These are phyloP conservation scores for Zoanthus gigantus DNA, from an alignment of 92 coral and sea anemone species.

Conservation along the genomic window DNA sequence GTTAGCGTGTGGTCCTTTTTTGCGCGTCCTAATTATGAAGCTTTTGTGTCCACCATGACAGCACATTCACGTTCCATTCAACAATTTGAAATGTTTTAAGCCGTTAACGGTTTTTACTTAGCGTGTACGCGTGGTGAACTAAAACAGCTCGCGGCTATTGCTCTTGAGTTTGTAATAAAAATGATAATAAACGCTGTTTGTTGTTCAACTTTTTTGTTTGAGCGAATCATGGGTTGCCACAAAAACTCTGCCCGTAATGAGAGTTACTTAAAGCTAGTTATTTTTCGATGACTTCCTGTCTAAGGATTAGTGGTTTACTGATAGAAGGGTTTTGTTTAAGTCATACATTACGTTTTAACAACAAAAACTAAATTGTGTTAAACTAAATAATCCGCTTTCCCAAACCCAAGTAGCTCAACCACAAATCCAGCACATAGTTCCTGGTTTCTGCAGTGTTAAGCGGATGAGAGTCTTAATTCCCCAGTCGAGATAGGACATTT, in stretches of 20 bases:
- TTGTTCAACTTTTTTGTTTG: background rate
- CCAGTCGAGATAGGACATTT: too few species aligned
- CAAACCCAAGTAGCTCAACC: too few species aligned
- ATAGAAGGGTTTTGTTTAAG: background rate
- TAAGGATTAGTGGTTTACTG: background rate
- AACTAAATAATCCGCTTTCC: too few species aligned
- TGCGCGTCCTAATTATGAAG: background rate
- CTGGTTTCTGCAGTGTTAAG: too few species aligned
- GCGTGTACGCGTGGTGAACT: slow-evolving; percentile 4
- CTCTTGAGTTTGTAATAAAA: slow-evolving; percentile 19
- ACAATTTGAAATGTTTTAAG: background rate
- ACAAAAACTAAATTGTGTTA: background rate
- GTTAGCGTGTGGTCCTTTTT: slow-evolving; percentile 34
- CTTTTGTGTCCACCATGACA: slow-evolving; percentile 11
- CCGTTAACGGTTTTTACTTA: background rate
- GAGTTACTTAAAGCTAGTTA: background rate
- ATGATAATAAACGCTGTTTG: background rate
- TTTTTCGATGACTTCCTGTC: background rate
- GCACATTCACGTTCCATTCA: background rate
- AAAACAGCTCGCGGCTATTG: background rate
- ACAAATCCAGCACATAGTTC: too few species aligned
- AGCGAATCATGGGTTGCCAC: background rate
- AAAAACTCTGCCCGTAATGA: background rate
- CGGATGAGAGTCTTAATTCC: too few species aligned
- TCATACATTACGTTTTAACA: background rate